These are phyloP conservation scores for Myotis pilosus DNA, from an alignment of 2,797 vertebrate genomes.

Conservation along the genomic window DNA sequence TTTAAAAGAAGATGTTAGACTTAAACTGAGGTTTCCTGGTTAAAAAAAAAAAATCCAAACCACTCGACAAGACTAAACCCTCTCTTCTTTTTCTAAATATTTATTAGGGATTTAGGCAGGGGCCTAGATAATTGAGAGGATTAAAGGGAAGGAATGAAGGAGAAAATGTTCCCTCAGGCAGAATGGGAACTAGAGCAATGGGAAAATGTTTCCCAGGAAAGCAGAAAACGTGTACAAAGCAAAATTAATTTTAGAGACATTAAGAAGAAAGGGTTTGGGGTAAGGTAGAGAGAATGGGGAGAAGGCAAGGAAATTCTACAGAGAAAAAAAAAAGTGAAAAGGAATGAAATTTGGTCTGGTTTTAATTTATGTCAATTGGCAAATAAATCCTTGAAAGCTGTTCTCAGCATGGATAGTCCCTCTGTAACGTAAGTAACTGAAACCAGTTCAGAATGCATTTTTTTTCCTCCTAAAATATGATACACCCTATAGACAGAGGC, in stretches of 20 bases:
- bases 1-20: conserved; percentile 46
- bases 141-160: conserved; percentile 50
- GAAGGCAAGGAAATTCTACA: conserved; percentile 47
- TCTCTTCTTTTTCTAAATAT: conserved; percentile 30
- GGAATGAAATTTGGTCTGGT: conserved; percentile 70
- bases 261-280: neutral
- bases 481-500: conserved; percentile 57
- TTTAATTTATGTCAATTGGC: conserved; percentile 75
- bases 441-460: conserved; percentile 66
- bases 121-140: conserved; percentile 32
- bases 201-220: conserved; percentile 46
- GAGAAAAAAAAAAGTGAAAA: conserved; percentile 57
- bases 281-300: neutral
- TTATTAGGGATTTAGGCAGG: conserved; percentile 39
- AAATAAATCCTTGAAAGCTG: conserved; percentile 73
- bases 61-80: conserved; percentile 14
- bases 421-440: conserved; percentile 70
- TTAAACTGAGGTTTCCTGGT: conserved; percentile 50
- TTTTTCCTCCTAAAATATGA: conserved; percentile 59
- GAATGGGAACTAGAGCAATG: neutral
- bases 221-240: conserved; percentile 40
- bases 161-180: conserved; percentile 57
- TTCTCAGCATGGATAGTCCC: conserved; percentile 62
- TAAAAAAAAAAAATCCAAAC: neutral
- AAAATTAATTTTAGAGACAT: conserved; percentile 38